Evolutionary conservation across 2,888 invertebrate species (phyloP).

Genomic region (Alsophila aescularia): DNA sequence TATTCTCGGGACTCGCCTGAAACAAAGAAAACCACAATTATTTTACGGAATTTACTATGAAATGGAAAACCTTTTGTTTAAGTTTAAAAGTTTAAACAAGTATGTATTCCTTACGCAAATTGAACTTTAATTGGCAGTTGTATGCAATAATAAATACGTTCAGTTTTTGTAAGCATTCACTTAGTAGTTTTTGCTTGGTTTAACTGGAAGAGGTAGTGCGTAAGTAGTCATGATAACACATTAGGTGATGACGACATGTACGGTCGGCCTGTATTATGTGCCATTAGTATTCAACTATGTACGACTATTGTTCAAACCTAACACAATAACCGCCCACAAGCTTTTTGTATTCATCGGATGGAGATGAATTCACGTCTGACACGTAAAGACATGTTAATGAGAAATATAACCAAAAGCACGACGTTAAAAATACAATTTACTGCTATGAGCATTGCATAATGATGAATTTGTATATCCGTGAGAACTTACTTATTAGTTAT

Average conservation of each 20-base stretch:
- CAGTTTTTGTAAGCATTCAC: constrained; percentile 8
- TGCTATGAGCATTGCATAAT: constrained; percentile 33
- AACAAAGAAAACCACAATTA: constrained; percentile 52
- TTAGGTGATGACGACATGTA: constrained; percentile 30
- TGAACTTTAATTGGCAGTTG: not conserved
- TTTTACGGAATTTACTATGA: not conserved
- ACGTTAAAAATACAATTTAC: constrained; percentile 32
- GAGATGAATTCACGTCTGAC: constrained; percentile 64
- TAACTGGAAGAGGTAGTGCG: constrained; percentile 17
- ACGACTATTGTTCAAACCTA: constrained; percentile 68
- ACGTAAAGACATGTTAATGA: constrained; percentile 60
- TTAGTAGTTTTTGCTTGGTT: constrained; percentile 5
- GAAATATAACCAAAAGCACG: constrained; percentile 51
- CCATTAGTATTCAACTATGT: constrained; percentile 70
- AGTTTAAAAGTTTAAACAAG: not conserved
- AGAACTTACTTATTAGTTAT: constrained; percentile 27
- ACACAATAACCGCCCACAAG: constrained; percentile 68
- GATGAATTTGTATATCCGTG: constrained; percentile 31
- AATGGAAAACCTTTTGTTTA: not conserved
- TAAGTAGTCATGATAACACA: constrained; percentile 24
- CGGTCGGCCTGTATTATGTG: constrained; percentile 34
- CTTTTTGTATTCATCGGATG: constrained; percentile 62
- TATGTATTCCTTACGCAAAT: not conserved
- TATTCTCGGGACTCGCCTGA: constrained; percentile 81
- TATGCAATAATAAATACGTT: constrained; percentile 1